A percentile compares a stretch with the other conserved stretches of the same genome.
These are phyloP conservation scores for Cremastobaeus sp. DNA, from an alignment of 2,888 invertebrate species.

Conservation along the genomic window DNA sequence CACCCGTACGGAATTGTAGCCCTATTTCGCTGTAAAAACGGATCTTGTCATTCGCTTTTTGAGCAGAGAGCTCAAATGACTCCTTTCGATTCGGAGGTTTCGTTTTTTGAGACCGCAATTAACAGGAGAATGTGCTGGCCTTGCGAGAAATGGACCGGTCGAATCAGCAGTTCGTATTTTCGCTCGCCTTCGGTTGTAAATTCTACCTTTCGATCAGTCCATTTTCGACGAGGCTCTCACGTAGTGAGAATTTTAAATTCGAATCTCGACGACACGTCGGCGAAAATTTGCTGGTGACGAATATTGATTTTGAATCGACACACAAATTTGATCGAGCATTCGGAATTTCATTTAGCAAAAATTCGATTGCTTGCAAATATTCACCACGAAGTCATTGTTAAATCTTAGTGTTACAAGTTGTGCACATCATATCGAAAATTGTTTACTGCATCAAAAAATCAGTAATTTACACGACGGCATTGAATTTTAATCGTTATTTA, in stretches of 20 bases:
- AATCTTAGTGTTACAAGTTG: constrained; percentile 27
- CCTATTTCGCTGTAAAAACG: constrained; percentile 32
- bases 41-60: constrained; percentile 40
- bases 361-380: constrained; percentile 8
- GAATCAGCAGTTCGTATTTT: not conserved
- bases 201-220: constrained; percentile 9
- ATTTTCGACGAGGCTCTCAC: constrained; percentile 11
- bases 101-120: constrained; percentile 50
- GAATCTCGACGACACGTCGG: constrained; percentile 19
- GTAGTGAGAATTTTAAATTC: constrained; percentile 42
- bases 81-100: constrained; percentile 37
- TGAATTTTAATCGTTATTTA: too few species aligned
- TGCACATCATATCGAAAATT: constrained; percentile 38
- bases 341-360: not conserved
- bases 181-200: not conserved
- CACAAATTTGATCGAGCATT: not conserved
- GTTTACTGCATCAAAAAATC: not conserved
- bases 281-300: constrained; percentile 32
- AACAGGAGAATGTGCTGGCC: constrained; percentile 8
- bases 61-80: constrained; percentile 33
- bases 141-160: constrained; percentile 16
- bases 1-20: constrained; percentile 46
- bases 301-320: too few species aligned
- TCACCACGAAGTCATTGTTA: constrained; percentile 23
- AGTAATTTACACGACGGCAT: too few species aligned